Evolutionary conservation across 2,797 vertebrate genomes (phyloP), one percentile per base, ranked within the genome.

Genomic region (Iguana delicatissima): DNA sequence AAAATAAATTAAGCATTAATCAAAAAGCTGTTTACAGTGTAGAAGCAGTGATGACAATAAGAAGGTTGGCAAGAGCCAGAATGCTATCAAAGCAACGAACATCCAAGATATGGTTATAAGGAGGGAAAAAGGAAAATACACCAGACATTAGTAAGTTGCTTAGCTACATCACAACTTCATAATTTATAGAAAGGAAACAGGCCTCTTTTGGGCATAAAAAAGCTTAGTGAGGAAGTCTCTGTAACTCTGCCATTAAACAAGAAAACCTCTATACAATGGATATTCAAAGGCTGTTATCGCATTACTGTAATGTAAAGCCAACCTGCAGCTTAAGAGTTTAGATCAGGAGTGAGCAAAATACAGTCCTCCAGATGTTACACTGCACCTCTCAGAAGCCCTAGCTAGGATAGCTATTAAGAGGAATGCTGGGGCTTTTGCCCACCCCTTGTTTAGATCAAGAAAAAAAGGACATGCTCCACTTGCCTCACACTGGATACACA

Each of bases 1-100:
- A 87, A 88, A 91, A 91, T 91, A 91, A 91, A 84, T 88, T 91
- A 91, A 89, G 77, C 77, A 86, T 69, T 77, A 79, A 77, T 35
- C 46, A 91, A 91, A 35, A 67, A 88, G 35, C 74, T 57, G 50
- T 72, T 74, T 86, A 73, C 46, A 20, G 38, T 38, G 29, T 50
- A 76, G 26, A 91, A 87, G 57, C 80, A 85, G 52, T 72, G 67
- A 81, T 86, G 55, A 55, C n/a, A 77, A 79, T 38, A 74, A 64
- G 7, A 84, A 57, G 55, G 29, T 52, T 52, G 32, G 35, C 32
- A 38, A 76, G 1, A 84, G 7, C 22, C 20, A 69, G n/a, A 69
- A 46, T 76, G 73, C 59, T 77, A 64, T 87, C 72, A 87, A 91
- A 87, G 46, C 42, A 86, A 35, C n/a, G 24, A n/a, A 88, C 42